Evolutionary conservation across 2,888 invertebrate species (phyloP).

Genomic region (Adelognathus sp.): DNA sequence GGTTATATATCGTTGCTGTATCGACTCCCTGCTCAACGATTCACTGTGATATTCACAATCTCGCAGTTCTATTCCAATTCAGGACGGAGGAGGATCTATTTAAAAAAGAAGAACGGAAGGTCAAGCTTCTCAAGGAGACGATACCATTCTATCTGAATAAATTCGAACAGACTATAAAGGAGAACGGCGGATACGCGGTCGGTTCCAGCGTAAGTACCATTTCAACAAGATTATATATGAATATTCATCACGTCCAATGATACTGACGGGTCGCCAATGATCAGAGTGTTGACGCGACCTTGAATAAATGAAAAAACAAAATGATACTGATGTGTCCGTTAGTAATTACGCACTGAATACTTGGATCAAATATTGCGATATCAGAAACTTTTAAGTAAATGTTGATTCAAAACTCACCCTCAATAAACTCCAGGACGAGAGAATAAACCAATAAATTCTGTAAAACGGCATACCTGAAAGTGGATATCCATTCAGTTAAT

Average conservation of each 20-base stretch:
- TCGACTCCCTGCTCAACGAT: background rate
- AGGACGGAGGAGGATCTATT: slow-evolving; percentile 82
- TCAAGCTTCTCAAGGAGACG: slow-evolving; percentile 82
- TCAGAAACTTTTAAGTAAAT: too few relatives aligned
- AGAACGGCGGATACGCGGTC: slow-evolving; percentile 83
- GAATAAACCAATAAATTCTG: too few relatives aligned
- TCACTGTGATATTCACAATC: slow-evolving; percentile 11
- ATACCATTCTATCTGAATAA: slow-evolving; percentile 83
- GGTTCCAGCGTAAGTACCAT: slow-evolving; percentile 81
- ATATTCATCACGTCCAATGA: background rate
- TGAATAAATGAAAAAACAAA: too few relatives aligned
- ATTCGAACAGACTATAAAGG: slow-evolving; percentile 83
- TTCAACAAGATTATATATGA: background rate
- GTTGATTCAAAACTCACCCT: too few relatives aligned
- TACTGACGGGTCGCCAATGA: too few relatives aligned
- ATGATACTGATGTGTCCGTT: too few relatives aligned
- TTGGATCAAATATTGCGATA: too few relatives aligned
- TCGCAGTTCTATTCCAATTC: slow-evolving; percentile 81
- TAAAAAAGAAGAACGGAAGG: slow-evolving; percentile 83
- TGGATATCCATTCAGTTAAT: too few relatives aligned
- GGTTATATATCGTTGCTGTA: background rate
- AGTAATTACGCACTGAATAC: too few relatives aligned
- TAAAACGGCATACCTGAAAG: too few relatives aligned
- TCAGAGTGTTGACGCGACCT: too few relatives aligned
- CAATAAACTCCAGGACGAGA: too few relatives aligned